Conservation (phyloP, 2,888 invertebrate genomes). For the Spisula subtruncata region DNA sequence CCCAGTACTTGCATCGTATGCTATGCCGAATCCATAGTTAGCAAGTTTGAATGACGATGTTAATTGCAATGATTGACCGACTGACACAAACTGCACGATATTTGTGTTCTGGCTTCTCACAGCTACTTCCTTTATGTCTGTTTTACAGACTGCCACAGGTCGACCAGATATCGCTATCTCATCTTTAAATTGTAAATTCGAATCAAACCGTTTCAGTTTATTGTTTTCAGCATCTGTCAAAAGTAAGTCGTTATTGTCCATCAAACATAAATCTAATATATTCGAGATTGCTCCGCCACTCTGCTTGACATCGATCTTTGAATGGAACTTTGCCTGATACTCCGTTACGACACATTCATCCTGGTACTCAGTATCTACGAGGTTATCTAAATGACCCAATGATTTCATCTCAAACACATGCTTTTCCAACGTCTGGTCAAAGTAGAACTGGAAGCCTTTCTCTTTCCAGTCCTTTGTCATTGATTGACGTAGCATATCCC, state of each 20-base stretch:
- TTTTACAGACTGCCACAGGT: conserved; percentile 6
- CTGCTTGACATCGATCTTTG: not conserved
- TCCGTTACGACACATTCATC: not conserved
- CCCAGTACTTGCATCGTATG: conserved; percentile 5
- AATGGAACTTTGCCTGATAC: not conserved
- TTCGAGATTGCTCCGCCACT: not conserved
- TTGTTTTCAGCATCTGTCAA: not conserved
- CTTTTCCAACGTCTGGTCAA: conserved; percentile 9
- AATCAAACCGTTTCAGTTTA: conserved; percentile 23
- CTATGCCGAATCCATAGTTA: not conserved
- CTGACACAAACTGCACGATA: not conserved
- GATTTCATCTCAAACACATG: not conserved
- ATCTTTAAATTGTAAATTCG: conserved; percentile 23
- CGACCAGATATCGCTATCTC: conserved; percentile 14
- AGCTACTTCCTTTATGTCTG: not conserved
- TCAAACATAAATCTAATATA: not conserved
- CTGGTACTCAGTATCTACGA: no score
- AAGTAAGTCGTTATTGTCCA: conserved; percentile 13
- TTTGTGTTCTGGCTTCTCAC: not conserved
- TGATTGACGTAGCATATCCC: not conserved
- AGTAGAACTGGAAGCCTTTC: conserved; percentile 28
- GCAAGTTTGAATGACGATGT: not conserved
- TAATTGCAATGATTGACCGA: conserved; percentile 14
- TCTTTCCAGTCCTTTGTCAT: conserved; percentile 29
- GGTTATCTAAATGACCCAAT: not conserved